Evolutionary conservation across 2,888 invertebrate genomes (phyloP).

Genomic region (Melipona beecheii): DNA sequence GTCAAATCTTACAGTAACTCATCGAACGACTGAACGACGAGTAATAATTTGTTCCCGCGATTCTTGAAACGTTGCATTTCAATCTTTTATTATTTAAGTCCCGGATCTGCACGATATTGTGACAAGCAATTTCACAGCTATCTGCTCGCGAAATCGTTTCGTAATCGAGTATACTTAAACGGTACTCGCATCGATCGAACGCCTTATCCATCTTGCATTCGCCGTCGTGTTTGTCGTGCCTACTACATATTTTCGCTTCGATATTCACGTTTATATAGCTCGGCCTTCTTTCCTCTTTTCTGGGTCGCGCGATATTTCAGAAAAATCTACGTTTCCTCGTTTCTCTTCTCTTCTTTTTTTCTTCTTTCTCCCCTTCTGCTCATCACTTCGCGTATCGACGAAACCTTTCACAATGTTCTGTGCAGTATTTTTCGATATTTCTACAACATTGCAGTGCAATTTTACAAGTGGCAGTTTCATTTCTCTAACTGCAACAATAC

Average conservation of each 20-base stretch:
- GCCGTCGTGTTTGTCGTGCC: not conserved
- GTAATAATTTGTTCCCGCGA: too few relatives aligned
- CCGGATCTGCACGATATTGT: not conserved
- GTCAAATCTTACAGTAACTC: not conserved
- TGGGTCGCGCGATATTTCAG: conserved; percentile 3
- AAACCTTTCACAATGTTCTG: too few relatives aligned
- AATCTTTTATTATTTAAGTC: not conserved
- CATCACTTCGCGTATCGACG: too few relatives aligned
- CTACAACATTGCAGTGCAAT: too few relatives aligned
- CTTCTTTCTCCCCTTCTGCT: too few relatives aligned
- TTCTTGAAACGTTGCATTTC: not conserved
- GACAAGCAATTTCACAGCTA: not conserved
- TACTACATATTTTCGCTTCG: conserved; percentile 5
- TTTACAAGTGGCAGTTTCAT: too few relatives aligned
- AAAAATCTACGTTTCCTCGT: not conserved
- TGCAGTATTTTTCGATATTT: too few relatives aligned
- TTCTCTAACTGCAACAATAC: too few relatives aligned
- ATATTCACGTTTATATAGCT: conserved; percentile 12
- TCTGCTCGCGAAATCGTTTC: not conserved
- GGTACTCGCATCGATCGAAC: conserved; percentile 9
- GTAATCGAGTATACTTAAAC: conserved; percentile 2
- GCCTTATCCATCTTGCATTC: not conserved
- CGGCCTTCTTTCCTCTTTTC: not conserved
- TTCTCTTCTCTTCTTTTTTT: not conserved
- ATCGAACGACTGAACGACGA: not conserved